phyloP scores from a whole-genome alignment of 2,888 invertebrate genomes.

The Poecilobothrus nobilitatus region DNA sequence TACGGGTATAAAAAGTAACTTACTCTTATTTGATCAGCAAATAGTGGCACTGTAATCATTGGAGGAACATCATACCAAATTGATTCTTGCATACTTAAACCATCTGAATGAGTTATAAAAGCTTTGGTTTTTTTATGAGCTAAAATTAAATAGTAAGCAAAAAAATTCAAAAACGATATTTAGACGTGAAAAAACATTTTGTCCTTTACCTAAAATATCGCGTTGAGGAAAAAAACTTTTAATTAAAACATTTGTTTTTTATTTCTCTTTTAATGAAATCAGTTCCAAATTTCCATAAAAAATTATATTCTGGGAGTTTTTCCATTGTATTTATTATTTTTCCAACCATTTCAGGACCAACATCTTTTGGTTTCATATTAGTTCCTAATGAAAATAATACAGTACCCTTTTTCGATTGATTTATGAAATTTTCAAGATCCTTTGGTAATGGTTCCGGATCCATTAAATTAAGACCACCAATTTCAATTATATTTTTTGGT shows the following conservation, averaged over 20 bases:
- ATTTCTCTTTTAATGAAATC: slow-evolving; percentile 24
- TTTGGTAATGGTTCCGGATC: slow-evolving; percentile 29
- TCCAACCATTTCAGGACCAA: slow-evolving; percentile 22
- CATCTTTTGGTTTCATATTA: slow-evolving; percentile 27
- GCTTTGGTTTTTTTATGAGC: slow-evolving; percentile 30
- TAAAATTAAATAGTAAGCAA: slow-evolving; percentile 18
- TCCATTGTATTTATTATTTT: slow-evolving; percentile 30
- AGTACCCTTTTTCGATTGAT: slow-evolving; percentile 32
- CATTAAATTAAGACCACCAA: slow-evolving; percentile 38
- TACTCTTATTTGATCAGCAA: slow-evolving; percentile 31
- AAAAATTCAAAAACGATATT: neutral
- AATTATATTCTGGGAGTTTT: slow-evolving; percentile 32
- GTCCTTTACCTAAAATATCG: slow-evolving; percentile 45
- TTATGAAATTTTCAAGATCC: slow-evolving; percentile 30
- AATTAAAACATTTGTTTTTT: slow-evolving; percentile 43
- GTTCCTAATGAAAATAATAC: slow-evolving; percentile 37
- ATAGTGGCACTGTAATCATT: slow-evolving; percentile 33
- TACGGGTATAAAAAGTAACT: neutral
- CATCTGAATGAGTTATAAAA: slow-evolving; percentile 35
- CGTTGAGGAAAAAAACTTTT: slow-evolving; percentile 47
- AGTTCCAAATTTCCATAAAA: slow-evolving; percentile 39
- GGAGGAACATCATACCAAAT: slow-evolving; percentile 35
- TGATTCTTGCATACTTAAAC: slow-evolving; percentile 34
- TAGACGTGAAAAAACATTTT: too few relatives aligned
- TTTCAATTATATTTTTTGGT: slow-evolving; percentile 37